phyloP scores from a whole-genome alignment of 1,140 invertebrate genomes.

The Drosophila kurseongensis region DNA sequence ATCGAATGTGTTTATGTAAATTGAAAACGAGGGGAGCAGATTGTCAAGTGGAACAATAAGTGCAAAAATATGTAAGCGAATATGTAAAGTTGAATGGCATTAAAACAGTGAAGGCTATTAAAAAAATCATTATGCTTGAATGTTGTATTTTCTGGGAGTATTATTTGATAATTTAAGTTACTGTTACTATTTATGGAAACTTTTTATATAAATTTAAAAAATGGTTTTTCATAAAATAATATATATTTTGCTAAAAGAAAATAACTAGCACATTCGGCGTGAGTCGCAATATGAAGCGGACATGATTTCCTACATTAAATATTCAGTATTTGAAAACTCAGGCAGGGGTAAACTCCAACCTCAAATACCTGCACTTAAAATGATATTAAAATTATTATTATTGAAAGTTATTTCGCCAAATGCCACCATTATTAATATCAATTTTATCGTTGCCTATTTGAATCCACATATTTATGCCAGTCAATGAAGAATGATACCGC shows the following conservation, averaged over 20 bases:
- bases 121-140: too few species aligned
- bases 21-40: slow-evolving; percentile 7
- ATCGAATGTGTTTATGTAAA: slow-evolving; percentile 27
- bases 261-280: not conserved
- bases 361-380: slow-evolving; percentile 3
- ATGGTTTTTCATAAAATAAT: too few species aligned
- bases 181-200: too few species aligned
- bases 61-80: slow-evolving; percentile 20
- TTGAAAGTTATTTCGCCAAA: slow-evolving; percentile 5
- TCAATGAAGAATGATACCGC: slow-evolving; percentile 7
- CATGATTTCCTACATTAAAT: slow-evolving; percentile 2
- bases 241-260: too few species aligned
- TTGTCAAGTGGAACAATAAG: slow-evolving; percentile 27
- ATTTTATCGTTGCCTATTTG: slow-evolving; percentile 6
- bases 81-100: slow-evolving; percentile 1
- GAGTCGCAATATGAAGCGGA: not conserved
- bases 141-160: too few species aligned
- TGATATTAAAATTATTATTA: slow-evolving; percentile 15
- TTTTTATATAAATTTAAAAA: too few species aligned
- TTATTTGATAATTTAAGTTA: too few species aligned
- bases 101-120: not conserved
- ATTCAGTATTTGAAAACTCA: slow-evolving; percentile 8
- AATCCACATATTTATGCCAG: slow-evolving; percentile 3
- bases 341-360: not conserved
- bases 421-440: slow-evolving; percentile 15